Evolutionary conservation across 2,888 invertebrate genomes (phyloP).

Genomic region (Chrysotoxum bicinctum): DNA sequence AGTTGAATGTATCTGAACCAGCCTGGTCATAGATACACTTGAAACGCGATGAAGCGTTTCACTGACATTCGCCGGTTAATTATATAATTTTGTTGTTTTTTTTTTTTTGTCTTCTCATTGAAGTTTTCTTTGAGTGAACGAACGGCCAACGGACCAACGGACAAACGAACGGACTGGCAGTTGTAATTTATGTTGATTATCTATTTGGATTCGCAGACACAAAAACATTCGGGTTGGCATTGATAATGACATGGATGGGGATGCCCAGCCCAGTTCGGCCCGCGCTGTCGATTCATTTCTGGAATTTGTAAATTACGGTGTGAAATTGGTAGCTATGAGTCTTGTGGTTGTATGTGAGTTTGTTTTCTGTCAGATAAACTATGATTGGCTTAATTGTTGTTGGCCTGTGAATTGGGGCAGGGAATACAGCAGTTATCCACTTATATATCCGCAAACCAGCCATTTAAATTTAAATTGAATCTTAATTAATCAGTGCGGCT

Average conservation of each 20-base stretch:
- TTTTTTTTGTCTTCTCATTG: background rate
- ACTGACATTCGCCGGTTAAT: constrained; percentile 43
- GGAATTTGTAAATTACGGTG: constrained; percentile 52
- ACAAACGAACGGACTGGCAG: background rate
- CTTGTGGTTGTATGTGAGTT: background rate
- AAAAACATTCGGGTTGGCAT: constrained; percentile 43
- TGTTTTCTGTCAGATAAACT: constrained; percentile 29
- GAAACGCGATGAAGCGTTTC: constrained; percentile 29
- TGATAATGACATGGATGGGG: constrained; percentile 49
- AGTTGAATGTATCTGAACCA: background rate
- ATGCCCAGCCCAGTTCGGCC: background rate
- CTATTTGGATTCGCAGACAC: constrained; percentile 28
- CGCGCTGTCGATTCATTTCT: constrained; percentile 25
- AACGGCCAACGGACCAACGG: background rate
- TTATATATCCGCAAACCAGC: constrained; percentile 31
- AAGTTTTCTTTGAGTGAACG: background rate
- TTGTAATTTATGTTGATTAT: constrained; percentile 34
- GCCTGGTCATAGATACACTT: constrained; percentile 10
- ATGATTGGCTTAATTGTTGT: constrained; percentile 24
- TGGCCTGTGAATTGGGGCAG: constrained; percentile 41
- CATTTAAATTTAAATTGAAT: constrained; percentile 22
- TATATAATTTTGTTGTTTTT: constrained; percentile 33
- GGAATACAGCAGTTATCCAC: background rate
- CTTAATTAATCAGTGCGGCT: constrained; percentile 30
- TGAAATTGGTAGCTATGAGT: constrained; percentile 36